Evolutionary conservation across 2,797 vertebrate species (phyloP).

Genomic region (Lophotriccus pileatus): DNA sequence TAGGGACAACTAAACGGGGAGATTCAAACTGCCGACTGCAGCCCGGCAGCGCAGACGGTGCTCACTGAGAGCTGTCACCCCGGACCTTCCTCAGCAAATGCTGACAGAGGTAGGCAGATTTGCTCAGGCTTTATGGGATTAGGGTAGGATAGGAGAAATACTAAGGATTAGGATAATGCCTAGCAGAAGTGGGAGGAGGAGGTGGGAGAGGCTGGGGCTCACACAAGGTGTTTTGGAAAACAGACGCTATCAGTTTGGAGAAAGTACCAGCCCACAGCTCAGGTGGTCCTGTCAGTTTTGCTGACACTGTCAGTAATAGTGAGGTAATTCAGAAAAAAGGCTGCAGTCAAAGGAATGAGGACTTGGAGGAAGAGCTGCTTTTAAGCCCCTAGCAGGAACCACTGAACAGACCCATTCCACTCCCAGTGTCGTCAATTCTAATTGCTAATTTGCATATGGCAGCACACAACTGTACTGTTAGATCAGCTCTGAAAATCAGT

Average conservation of each 20-base stretch:
- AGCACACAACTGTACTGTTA: not conserved
- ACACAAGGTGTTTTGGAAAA: not conserved
- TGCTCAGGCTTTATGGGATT: constrained; percentile 41
- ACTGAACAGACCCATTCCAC: not conserved
- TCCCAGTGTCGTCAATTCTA: not conserved
- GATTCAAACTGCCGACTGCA: not conserved
- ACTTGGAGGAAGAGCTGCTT: not conserved
- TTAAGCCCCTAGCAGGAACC: not conserved
- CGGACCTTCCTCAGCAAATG: not conserved
- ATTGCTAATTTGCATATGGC: not conserved
- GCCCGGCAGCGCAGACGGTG: not conserved
- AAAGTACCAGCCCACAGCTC: not conserved
- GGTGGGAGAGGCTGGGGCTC: not conserved
- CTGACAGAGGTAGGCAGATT: not conserved
- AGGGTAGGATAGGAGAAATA: not conserved
- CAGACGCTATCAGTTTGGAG: not conserved
- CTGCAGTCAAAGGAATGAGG: not conserved
- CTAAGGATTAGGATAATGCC: not conserved
- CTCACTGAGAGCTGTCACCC: not conserved
- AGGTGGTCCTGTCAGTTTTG: not conserved
- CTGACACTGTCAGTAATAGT: not conserved
- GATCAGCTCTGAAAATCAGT: not conserved
- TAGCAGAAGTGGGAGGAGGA: not conserved
- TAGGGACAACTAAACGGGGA: not conserved
- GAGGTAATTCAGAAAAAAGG: not conserved